A percentile compares a stretch with the other conserved stretches of the same genome.
Conservation (phyloP, 1,140 invertebrate genomes). For the Tetragnatha versicolor region DNA sequence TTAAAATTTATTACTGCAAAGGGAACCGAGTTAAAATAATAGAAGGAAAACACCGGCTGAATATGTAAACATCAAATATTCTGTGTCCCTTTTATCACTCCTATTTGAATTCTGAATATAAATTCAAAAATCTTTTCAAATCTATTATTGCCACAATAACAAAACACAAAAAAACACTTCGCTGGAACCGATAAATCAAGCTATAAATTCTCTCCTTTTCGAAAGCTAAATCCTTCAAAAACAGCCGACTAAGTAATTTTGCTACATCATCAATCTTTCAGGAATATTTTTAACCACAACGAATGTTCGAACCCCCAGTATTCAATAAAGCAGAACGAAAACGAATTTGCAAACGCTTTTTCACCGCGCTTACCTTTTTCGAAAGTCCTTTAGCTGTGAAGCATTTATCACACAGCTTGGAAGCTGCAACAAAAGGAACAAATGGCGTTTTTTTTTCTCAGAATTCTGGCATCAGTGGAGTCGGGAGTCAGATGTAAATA, state of each 20-base stretch:
- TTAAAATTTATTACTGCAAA: no score
- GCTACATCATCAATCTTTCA: neutral
- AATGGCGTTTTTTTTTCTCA: neutral
- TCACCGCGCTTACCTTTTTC: neutral
- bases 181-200: slow-evolving; percentile 4
- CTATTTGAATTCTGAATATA: neutral
- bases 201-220: neutral
- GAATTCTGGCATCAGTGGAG: neutral
- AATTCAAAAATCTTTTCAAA: neutral
- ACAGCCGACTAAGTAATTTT: slow-evolving; percentile 11
- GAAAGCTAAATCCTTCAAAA: slow-evolving; percentile 9
- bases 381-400: neutral
- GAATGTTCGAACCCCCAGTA: slow-evolving; percentile 2
- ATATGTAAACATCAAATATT: neutral
- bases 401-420: neutral
- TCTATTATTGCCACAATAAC: neutral
- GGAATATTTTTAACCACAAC: slow-evolving; percentile 7
- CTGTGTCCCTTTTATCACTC: neutral
- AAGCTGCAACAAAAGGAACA: neutral
- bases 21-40: no score
- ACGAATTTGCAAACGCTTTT: slow-evolving; percentile 17
- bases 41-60: no score
- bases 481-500: slow-evolving; percentile 2
- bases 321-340: slow-evolving; percentile 5
- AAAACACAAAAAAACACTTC: no score